Conservation (phyloP, 2,797 vertebrate species). For the Lepus townsendii region DNA sequence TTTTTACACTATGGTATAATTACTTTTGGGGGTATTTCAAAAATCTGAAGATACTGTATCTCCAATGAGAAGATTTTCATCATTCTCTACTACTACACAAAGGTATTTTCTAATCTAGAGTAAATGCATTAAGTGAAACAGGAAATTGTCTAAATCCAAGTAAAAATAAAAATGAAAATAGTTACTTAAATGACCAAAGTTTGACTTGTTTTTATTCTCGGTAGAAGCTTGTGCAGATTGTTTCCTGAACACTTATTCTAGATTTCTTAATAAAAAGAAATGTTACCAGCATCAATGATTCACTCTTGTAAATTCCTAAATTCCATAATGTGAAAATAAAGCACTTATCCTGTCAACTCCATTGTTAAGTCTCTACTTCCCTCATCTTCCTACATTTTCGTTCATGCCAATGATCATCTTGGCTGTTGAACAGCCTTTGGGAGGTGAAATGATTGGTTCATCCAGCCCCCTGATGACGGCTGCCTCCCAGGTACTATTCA, state of each 20-base stretch:
- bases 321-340: background rate
- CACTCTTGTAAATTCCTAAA: conserved; percentile 19
- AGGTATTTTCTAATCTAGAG: conserved; percentile 9
- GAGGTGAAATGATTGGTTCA: background rate
- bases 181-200: background rate
- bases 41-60: background rate
- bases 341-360: background rate
- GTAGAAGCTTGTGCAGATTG: background rate
- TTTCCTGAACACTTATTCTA: background rate
- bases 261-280: background rate
- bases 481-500: background rate
- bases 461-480: background rate
- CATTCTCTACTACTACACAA: background rate
- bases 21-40: background rate
- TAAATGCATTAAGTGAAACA: conserved; percentile 2
- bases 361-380: background rate
- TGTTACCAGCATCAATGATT: background rate
- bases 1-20: background rate
- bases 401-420: background rate
- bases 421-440: background rate
- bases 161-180: background rate
- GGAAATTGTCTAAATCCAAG: conserved; percentile 31
- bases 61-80: background rate
- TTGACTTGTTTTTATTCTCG: background rate
- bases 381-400: background rate